Evolutionary conservation across 2,888 invertebrate species (phyloP).

Genomic region (Ypsolopha scabrella): DNA sequence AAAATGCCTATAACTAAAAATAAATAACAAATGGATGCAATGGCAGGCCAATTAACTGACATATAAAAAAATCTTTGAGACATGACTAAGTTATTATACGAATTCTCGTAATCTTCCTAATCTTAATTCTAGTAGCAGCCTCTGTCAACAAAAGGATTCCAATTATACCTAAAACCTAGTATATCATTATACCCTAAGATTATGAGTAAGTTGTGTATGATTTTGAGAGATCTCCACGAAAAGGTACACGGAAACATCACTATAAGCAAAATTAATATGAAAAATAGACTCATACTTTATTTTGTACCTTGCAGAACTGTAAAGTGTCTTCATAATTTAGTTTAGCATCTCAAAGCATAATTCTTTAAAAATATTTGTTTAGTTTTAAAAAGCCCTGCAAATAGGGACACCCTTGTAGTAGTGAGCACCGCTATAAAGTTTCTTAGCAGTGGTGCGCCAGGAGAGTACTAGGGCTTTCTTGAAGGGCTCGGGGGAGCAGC

Average conservation of each 20-base stretch:
- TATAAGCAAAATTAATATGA: too few relatives aligned
- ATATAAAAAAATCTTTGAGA: not conserved
- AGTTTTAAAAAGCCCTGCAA: constrained; percentile 71
- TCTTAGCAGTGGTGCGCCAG: constrained; percentile 80
- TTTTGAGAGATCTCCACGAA: too few relatives aligned
- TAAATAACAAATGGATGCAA: constrained; percentile 39
- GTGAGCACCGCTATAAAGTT: constrained; percentile 78
- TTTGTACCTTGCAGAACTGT: too few relatives aligned
- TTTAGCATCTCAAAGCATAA: constrained; percentile 1
- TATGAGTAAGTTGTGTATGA: too few relatives aligned
- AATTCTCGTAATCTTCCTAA: not conserved
- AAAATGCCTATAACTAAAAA: constrained; percentile 32
- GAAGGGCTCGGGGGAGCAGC: constrained; percentile 83
- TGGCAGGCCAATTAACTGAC: constrained; percentile 21
- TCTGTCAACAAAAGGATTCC: constrained; percentile 7
- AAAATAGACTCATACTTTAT: too few relatives aligned
- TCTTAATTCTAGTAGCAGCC: constrained; percentile 13
- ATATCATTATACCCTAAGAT: too few relatives aligned
- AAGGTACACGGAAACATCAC: too few relatives aligned
- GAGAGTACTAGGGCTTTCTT: constrained; percentile 82
- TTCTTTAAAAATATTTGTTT: not conserved
- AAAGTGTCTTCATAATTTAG: not conserved
- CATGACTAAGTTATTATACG: too few relatives aligned
- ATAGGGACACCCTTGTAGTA: constrained; percentile 75
- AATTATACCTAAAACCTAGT: too few relatives aligned